Conservation (phyloP, 2,888 invertebrate species). For the Hydroisotoma schaefferi region DNA sequence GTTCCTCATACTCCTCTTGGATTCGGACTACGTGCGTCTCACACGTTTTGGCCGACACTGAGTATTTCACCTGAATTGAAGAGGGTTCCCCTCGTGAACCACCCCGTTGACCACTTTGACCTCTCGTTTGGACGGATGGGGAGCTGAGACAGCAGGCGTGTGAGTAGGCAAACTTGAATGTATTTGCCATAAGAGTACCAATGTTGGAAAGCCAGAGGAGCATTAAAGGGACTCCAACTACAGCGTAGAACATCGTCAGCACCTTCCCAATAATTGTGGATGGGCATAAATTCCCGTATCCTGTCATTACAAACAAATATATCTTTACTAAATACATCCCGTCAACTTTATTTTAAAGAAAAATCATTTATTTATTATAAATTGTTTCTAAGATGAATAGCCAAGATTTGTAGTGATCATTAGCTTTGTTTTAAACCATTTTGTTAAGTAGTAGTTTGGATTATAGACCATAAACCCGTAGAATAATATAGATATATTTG, state of each 20-base stretch:
- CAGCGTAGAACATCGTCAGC: slow-evolving; percentile 79
- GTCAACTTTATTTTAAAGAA: too few species aligned
- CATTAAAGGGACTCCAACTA: slow-evolving; percentile 82
- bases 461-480: too few species aligned
- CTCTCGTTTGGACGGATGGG: slow-evolving; percentile 13
- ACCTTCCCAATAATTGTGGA: slow-evolving; percentile 77
- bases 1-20: too few species aligned
- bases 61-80: slow-evolving; percentile 44
- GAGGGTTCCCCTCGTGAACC: slow-evolving; percentile 37
- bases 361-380: too few species aligned
- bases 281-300: slow-evolving; percentile 81
- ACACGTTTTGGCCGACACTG: slow-evolving; percentile 43
- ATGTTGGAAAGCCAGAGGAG: slow-evolving; percentile 79
- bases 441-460: too few species aligned
- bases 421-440: too few species aligned
- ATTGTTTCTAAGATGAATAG: too few species aligned
- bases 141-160: slow-evolving; percentile 52
- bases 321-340: too few species aligned
- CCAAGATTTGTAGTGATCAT: too few species aligned
- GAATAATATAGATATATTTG: too few species aligned
- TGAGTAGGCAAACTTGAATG: slow-evolving; percentile 67
- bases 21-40: slow-evolving; percentile 53
- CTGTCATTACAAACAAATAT: slow-evolving; percentile 55
- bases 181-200: slow-evolving; percentile 73
- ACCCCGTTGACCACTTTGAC: slow-evolving; percentile 36